A percentile compares a stretch with the other conserved stretches of the same genome.
Evolutionary conservation across 1,140 invertebrate species (phyloP).

Genomic region (Anadara kagoshimensis): DNA sequence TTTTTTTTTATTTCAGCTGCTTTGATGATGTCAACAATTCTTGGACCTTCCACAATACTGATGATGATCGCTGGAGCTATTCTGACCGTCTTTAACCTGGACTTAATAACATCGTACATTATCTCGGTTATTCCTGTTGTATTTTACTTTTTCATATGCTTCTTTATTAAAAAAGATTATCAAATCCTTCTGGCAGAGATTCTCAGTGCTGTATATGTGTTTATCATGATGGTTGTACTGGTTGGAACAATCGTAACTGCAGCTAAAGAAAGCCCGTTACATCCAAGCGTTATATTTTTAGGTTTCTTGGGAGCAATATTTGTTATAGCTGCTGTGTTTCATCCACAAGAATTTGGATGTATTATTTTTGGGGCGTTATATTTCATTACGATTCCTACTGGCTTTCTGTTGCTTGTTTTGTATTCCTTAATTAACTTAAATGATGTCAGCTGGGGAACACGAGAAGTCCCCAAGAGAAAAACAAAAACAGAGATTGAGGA

Average conservation of each 20-base stretch:
- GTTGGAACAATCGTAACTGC: slow-evolving; percentile 63
- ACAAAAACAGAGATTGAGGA: slow-evolving; percentile 70
- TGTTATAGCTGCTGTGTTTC: slow-evolving; percentile 95
- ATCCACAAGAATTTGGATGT: slow-evolving; percentile 98
- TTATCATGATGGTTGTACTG: slow-evolving; percentile 67
- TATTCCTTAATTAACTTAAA: slow-evolving; percentile 98
- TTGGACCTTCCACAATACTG: slow-evolving; percentile 81
- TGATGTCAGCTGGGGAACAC: slow-evolving; percentile 97
- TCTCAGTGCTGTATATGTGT: slow-evolving; percentile 66
- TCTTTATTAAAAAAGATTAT: slow-evolving; percentile 71
- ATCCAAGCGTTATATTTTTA: slow-evolving; percentile 94
- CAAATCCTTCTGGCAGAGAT: slow-evolving; percentile 85
- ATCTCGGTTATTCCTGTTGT: slow-evolving; percentile 75
- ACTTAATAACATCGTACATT: slow-evolving; percentile 69
- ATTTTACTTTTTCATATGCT: slow-evolving; percentile 75
- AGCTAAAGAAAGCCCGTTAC: slow-evolving; percentile 69
- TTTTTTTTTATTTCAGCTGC: neutral
- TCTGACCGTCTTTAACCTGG: slow-evolving; percentile 77
- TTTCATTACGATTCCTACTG: slow-evolving; percentile 95
- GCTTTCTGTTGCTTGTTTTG: slow-evolving; percentile 96
- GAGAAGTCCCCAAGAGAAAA: slow-evolving; percentile 89
- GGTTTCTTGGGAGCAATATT: slow-evolving; percentile 91
- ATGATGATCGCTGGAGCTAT: slow-evolving; percentile 75
- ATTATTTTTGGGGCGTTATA: slow-evolving; percentile 95
- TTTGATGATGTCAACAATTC: slow-evolving; percentile 43